Conservation (phyloP, 2,113 vertebrate genomes). For the Oceanodroma tethys region DNA sequence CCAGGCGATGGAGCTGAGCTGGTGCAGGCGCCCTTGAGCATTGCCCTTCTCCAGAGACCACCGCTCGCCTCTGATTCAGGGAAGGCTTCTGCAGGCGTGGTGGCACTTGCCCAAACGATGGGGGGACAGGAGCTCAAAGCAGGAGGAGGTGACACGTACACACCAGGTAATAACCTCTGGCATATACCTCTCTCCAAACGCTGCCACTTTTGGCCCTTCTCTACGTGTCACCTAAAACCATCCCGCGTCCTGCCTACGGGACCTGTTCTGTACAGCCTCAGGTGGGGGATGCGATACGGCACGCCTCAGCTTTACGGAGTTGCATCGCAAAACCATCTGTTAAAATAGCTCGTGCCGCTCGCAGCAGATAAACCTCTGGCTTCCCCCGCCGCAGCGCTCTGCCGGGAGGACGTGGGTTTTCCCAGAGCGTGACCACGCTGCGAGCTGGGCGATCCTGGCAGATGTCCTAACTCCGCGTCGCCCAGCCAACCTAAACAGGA, state of each 20-base stretch:
- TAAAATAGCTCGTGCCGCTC: accelerated
- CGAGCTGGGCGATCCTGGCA: neutral
- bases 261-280: accelerated
- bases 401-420: neutral
- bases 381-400: neutral
- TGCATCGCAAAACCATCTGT: neutral
- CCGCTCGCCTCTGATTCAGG: neutral
- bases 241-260: accelerated
- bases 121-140: neutral
- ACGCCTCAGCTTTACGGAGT: accelerated
- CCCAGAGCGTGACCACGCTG: neutral
- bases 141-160: accelerated
- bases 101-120: neutral
- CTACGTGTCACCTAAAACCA: accelerated
- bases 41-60: neutral
- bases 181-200: neutral
- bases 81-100: neutral
- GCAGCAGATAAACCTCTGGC: accelerated
- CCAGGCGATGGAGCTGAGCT: neutral
- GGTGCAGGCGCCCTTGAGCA: neutral
- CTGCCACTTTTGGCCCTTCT: accelerated
- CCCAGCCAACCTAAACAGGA: conserved; percentile 52
- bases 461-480: neutral
- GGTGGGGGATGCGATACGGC: accelerated
- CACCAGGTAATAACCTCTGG: neutral